Evolutionary conservation across 2,888 invertebrate species (phyloP), one percentile per base, ranked within the genome.

Genomic region (Chalcosyrphus nemorum): DNA sequence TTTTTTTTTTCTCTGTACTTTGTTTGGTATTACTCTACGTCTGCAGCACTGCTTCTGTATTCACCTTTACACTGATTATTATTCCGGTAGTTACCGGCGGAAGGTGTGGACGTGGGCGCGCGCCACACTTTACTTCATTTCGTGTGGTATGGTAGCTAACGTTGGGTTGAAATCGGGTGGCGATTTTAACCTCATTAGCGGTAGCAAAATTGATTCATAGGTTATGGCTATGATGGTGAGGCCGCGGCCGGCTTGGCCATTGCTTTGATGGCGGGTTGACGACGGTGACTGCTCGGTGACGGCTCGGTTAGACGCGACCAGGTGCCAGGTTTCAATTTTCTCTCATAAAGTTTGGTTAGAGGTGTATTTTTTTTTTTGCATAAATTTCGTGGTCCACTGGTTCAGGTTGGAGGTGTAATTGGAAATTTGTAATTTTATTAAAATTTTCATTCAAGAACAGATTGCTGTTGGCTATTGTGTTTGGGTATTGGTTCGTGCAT

Each of bases 71-170:
- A 38, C 45, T 80, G 68, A 84, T 84, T 80, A 84, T 80, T 84
- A 84, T 84, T 84, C 84, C 68, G 80, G 70, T 65, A 70, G 84
- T 84, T 80, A 45, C 70, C 74, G 68, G 65, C 63, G 65, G 75
- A 84, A 84, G 84, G 84, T 84, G 84, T 80, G 80, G 84, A 84
- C 57, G 84, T 84, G 74, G 84, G 84, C 78, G 84, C 84, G 74
- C 78, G 84, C 74, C 70, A 65, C 32, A 21, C 35, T 56, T 68
- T 68, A 72, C 66, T 68, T 77, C 47, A 56, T 68, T 47, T 63
- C 45, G 72, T 24, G 24, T 4, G 24, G 24, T n/a, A n/a, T 41
- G 61, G 66, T 65, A 11, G 57, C 17, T 24, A 17, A n/a, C 6
- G 66, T 43, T 43, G 84, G 84, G 77, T 78, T 77, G 66, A 66